A percentile compares a stretch with the other conserved stretches of the same genome.
Conservation (phyloP, 1,140 invertebrate species). For the Drosophila tani region DNA sequence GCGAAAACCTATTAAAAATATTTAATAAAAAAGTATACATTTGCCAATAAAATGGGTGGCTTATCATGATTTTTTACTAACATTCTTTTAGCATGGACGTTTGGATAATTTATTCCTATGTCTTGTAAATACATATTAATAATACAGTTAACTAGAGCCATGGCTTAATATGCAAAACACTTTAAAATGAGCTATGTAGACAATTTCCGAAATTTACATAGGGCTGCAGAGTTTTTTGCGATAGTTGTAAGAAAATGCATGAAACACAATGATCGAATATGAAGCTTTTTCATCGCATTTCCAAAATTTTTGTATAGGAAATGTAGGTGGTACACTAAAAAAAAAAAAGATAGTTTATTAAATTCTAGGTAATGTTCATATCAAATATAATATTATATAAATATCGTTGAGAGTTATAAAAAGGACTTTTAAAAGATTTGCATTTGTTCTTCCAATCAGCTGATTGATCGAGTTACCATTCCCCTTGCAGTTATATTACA, state of each 20-base stretch:
- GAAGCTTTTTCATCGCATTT: no score
- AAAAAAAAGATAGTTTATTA: no score
- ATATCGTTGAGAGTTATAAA: no score
- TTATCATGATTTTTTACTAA: neutral
- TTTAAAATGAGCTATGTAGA: slow-evolving; percentile 32
- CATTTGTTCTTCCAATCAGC: no score
- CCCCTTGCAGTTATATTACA: no score
- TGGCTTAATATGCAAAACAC: slow-evolving; percentile 21
- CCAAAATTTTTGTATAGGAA: neutral
- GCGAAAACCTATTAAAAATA: neutral
- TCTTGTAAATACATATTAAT: neutral
- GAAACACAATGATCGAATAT: neutral
- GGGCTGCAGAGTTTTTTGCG: slow-evolving; percentile 7
- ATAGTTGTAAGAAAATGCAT: slow-evolving; percentile 7
- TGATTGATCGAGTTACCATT: no score
- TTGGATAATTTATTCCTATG: neutral
- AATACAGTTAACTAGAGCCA: neutral
- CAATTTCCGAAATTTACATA: slow-evolving; percentile 23
- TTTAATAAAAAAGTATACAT: neutral
- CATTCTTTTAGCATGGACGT: neutral
- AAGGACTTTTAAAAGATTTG: no score
- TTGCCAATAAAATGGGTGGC: neutral
- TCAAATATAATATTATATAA: no score
- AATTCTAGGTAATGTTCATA: no score
- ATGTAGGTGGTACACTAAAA: neutral